These are phyloP conservation scores for Trochalopteron elliotii DNA, from an alignment of 2,113 vertebrate species.

Conservation along the genomic window DNA sequence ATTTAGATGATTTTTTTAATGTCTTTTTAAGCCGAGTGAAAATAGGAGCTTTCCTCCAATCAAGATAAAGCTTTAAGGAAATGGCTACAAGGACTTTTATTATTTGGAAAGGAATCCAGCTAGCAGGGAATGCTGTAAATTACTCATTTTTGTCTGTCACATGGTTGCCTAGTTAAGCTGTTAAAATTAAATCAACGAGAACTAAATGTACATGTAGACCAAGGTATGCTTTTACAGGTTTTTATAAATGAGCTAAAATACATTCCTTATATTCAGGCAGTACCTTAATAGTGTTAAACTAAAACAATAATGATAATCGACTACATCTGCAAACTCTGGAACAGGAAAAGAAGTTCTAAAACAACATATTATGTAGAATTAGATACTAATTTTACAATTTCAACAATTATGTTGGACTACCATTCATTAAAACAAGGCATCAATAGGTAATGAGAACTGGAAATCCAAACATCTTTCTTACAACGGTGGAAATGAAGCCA, in stretches of 20 bases:
- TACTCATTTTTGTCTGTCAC: background rate
- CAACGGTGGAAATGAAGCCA: background rate
- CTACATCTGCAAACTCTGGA: no score
- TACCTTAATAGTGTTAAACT: background rate
- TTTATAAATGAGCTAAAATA: background rate
- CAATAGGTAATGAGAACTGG: background rate
- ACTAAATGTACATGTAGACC: background rate
- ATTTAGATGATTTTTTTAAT: background rate
- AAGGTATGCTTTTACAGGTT: background rate
- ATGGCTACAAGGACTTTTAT: background rate
- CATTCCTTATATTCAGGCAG: background rate
- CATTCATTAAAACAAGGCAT: background rate
- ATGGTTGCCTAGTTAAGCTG: background rate
- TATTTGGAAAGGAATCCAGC: background rate
- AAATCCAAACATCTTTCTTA: background rate
- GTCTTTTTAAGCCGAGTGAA: background rate
- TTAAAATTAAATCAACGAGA: background rate
- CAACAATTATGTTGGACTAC: background rate
- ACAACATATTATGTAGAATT: background rate
- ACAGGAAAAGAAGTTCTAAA: no score
- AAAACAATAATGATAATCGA: no score
- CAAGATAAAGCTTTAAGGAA: background rate
- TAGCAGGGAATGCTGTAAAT: background rate
- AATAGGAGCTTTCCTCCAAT: background rate
- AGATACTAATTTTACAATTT: background rate